phyloP scores from a whole-genome alignment of 37 sponge, comb jelly and placozoan genomes.

The Bolinopsis microptera region DNA sequence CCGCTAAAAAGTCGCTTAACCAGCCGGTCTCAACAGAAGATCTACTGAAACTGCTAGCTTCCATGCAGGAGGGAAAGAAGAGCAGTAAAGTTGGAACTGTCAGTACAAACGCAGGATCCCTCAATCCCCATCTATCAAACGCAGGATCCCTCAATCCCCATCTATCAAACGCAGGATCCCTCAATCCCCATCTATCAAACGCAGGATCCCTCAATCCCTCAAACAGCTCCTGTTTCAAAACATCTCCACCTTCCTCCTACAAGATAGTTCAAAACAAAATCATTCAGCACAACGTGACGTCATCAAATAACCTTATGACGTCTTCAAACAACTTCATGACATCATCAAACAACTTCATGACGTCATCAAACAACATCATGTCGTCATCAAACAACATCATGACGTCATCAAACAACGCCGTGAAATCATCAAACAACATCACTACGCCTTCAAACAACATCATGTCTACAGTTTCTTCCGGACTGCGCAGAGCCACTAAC shows the following conservation, averaged over 20 bases:
- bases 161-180: background rate
- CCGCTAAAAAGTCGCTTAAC: background rate
- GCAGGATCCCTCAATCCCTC: background rate
- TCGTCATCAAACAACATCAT: background rate
- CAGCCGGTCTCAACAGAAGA: background rate
- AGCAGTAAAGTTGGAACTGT: background rate
- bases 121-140: background rate
- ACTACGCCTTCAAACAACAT: background rate
- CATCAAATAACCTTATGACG: background rate
- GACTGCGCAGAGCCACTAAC: background rate
- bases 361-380: background rate
- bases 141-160: background rate
- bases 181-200: background rate
- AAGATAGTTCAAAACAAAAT: slow-evolving; percentile 49
- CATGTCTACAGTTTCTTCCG: no score
- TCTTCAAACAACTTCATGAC: background rate
- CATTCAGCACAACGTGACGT: slow-evolving; percentile 19
- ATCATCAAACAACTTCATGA: background rate
- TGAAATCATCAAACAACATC: background rate
- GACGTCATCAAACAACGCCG: background rate
- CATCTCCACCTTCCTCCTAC: background rate
- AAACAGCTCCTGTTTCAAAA: background rate
- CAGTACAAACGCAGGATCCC: background rate
- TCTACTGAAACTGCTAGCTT: background rate
- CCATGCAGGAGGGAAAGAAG: background rate